Evolutionary conservation across 1,140 invertebrate genomes (phyloP), one percentile per base, ranked within the genome.

Genomic region (Achroia grisella): DNA sequence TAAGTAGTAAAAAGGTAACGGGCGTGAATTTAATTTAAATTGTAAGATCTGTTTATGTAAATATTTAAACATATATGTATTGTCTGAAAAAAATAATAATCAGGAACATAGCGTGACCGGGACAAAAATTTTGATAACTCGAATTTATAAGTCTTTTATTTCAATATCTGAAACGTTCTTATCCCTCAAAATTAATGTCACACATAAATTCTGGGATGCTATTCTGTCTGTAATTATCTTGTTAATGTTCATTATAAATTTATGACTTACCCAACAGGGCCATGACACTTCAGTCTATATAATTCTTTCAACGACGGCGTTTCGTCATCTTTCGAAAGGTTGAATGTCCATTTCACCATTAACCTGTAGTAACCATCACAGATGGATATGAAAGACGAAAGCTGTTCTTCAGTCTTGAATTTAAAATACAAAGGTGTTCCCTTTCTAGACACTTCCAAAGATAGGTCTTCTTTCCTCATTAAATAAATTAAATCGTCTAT

Each of bases 361-460:
- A 97, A 86, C 59, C 95, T 87, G 71, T 96, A 97, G 78, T 97
- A 97, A 39, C 95, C 95, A 85, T 95, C 93, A 41, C 97, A 77
- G 10, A 92, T 86, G 37, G 93, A 94, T 37, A 97, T 91, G 82
- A 97, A 97, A 0, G 95, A 95, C 34, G 90, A 88, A 52, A 94
- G 86, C 17, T 89, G 68, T 36, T 81, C 63, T 35, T 88, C 77
- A 9, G 86, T 86, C 43, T 81, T 80, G 69, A 95, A 94, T 63
- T 90, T 91, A 10, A 95, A 83, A 73, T 93, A 92, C 12, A 91
- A 87, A 23, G 94, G 94, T 33, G 94, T 93, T 14, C 93, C 94
- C 79, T 90, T 91, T 46, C 93, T 82, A 28, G 91, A 92, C 44
- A 95, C 90, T 88, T 95, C 93, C 11, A 94, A 88, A n/a, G 89